A percentile compares a stretch with the other conserved stretches of the same genome.
Conservation (phyloP, 2,113 vertebrate species). For the Sebastes fasciatus region DNA sequence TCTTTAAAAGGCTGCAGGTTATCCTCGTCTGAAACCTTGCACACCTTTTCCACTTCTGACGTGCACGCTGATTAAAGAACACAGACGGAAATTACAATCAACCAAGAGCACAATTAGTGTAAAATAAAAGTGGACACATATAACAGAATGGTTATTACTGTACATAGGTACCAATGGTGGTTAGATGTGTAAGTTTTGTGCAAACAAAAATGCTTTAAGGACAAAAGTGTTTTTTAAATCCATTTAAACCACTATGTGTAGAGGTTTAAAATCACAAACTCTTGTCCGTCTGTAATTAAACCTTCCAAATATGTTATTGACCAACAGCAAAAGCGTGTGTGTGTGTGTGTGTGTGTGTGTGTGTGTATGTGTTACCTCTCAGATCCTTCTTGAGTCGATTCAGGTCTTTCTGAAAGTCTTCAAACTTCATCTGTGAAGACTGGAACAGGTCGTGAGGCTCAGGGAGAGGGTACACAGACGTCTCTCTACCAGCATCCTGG, state of each 20-base stretch:
- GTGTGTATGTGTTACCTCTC: slow-evolving; percentile 84
- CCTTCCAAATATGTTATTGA: background rate
- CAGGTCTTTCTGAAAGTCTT: slow-evolving; percentile 97
- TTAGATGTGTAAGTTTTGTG: background rate
- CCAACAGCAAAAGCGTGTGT: background rate
- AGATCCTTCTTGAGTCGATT: slow-evolving; percentile 93
- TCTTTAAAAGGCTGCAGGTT: slow-evolving; percentile 97
- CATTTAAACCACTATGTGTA: background rate
- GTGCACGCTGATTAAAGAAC: slow-evolving; percentile 87
- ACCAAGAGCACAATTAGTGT: background rate
- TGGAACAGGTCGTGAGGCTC: slow-evolving; percentile 98
- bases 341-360: slow-evolving; percentile 12
- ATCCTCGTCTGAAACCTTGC: slow-evolving; percentile 90
- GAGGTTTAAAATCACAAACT: background rate
- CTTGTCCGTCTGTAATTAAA: background rate
- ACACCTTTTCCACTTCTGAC: slow-evolving; percentile 93
- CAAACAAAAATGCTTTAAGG: no score
- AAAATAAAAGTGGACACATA: background rate
- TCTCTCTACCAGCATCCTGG: slow-evolving; percentile 94
- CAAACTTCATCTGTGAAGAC: slow-evolving; percentile 96
- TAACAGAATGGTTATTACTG: background rate
- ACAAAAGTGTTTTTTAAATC: background rate
- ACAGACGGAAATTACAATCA: background rate
- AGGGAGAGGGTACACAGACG: slow-evolving; percentile 92
- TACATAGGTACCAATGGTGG: background rate